Base-by-base conservation (phyloP, 2,797 vertebrate species). In the Parambassis ranga region DNA sequence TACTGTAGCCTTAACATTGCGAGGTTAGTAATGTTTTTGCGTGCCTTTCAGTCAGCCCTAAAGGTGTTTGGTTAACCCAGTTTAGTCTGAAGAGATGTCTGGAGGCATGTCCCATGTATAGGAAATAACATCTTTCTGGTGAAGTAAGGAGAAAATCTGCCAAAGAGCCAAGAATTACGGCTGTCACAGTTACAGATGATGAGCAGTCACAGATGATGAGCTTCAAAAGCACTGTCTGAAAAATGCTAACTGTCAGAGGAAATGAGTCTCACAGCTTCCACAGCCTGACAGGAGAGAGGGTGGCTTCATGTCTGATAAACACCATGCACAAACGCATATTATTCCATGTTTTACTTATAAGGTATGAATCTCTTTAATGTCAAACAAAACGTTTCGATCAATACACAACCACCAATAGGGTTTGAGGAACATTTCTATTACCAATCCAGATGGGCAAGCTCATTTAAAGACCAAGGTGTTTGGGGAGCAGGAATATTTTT, bases 191-290 rank as follows among this genome's bases (percentile, higher is more conserved):
- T 59, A 47, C 47, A 44, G 59, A 57, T 70, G 66, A 69, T 56
- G 58, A 69, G 43, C 58, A 50, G 58, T 71, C 53, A 60, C 68
- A 48, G 53, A 42, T 37, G 69, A 65, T 41, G 48, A 60, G 48
- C 61, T 48, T 42, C 59, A 49, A 43, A 59, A 65, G 33, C 36
- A 36, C 30, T 16, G 55, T 19, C 15, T 20, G 55, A 61, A 57
- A 73, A 62, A 73, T 57, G 63, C 28, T 50, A 56, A 66, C 62
- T 62, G 51, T 73, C 63, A 67, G 39, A 51, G 63, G 60, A 72
- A 72, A 72, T 65, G 62, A 72, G 62, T 32, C 61, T 52, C 41
- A 10, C 27, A 47, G 39, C 67, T 46, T 51, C 46, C 51, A 58
- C 52, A 51, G 49, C 10, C 59, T 20, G 59, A 63, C 52, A 63